A percentile compares a stretch with the other conserved stretches of the same genome.
Evolutionary conservation across 2,888 invertebrate genomes (phyloP).

Genomic region (Strigamia transsilvanica): DNA sequence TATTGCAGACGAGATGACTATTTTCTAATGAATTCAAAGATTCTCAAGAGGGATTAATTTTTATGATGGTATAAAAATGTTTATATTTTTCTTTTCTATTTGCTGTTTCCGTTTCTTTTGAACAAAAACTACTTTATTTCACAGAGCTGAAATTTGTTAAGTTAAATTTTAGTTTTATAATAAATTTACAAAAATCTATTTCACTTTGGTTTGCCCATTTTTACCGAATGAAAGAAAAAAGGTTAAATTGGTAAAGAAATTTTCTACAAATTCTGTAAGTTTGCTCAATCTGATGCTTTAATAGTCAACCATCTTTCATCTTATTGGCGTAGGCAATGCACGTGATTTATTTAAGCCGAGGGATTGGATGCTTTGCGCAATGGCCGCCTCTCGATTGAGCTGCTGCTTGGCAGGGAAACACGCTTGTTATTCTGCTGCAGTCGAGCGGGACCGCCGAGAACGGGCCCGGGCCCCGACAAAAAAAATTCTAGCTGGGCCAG

Average conservation of each 20-base stretch:
- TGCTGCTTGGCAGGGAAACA: not conserved
- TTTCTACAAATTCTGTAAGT: not conserved
- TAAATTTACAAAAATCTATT: too few relatives aligned
- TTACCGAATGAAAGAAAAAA: not conserved
- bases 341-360: not conserved
- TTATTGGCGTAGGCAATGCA: not conserved
- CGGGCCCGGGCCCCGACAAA: too few relatives aligned
- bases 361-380: not conserved
- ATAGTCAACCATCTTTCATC: not conserved
- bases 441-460: not conserved
- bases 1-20: not conserved
- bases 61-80: not conserved
- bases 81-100: not conserved
- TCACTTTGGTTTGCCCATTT: too few relatives aligned
- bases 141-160: too few relatives aligned
- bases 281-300: not conserved
- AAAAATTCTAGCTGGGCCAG: too few relatives aligned
- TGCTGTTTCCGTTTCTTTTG: not conserved
- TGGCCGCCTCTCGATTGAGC: not conserved
- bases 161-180: too few relatives aligned
- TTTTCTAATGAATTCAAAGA: constrained; percentile 20
- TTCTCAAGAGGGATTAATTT: constrained; percentile 15
- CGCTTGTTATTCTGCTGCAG: not conserved
- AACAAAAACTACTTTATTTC: not conserved
- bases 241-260: not conserved